Evolutionary conservation across 2,113 vertebrate species (phyloP), one percentile per base, ranked within the genome.

Genomic region (Rhea pennata): DNA sequence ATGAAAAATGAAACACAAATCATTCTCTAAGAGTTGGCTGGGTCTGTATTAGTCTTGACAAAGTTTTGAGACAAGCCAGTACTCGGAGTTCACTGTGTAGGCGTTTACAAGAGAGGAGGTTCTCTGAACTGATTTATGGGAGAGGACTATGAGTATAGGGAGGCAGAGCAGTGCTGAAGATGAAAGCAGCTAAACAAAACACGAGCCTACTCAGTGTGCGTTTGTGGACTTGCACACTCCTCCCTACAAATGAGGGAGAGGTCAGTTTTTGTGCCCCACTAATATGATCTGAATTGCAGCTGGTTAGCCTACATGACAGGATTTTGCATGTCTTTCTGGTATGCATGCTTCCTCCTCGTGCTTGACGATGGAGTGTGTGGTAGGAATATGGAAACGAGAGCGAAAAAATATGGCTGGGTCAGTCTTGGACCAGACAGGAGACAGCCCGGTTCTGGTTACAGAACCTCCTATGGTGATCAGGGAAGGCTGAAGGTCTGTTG

Each of bases 281-380:
- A 4, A 53, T 1, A 0, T 19, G 78, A 21, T 9, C 56, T 42
- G 27, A 6, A 54, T 46, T 29, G 67, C 36, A 81, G 58, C 64
- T 4, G 7, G 15, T 44, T 88, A 5, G 2, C 22, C 16, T 65
- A 0, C 0, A 0, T 12, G 36, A 6, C 5, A 12, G 44, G 27
- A 33, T 83, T 86, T 80, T 84, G 40, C 8, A 9, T 5, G 4
- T n/a, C 3, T 1, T 54, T 61, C 22, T 4, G 4, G 15, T 74
- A 5, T 12, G n/a, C 21, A 33, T 56, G 39, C 64, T 80, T 83
- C 36, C 5, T 76, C 23, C 19, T 67, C 2, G 0, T 70, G 44
- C 62, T 83, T 15, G 1, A 3, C n/a, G 0, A 1, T 2, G 4
- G 44, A 44, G 16, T 1, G 0, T 14, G n/a, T 56, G 48, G 26